Percentiles rank a stretch among this genome's conserved stretches.
These are phyloP conservation scores for Nemurella pictetii DNA, from an alignment of 2,888 invertebrate genomes.

Conservation along the genomic window DNA sequence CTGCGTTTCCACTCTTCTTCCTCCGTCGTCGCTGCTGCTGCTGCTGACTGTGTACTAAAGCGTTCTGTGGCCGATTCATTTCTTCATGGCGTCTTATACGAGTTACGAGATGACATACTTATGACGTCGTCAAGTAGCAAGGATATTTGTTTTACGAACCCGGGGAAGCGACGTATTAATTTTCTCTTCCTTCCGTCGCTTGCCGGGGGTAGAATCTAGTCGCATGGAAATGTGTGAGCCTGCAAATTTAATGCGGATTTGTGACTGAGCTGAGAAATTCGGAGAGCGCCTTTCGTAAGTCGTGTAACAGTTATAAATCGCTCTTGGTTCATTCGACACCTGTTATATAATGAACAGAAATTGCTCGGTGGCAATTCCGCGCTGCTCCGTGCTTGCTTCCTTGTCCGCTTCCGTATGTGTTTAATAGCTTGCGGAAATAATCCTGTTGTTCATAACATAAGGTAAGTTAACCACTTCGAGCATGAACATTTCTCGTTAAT, in stretches of 20 bases:
- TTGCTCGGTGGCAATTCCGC: neutral
- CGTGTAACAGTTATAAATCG: neutral
- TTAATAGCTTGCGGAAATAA: too few species aligned
- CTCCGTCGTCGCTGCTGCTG: neutral
- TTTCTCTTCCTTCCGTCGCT: too few species aligned
- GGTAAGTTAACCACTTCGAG: too few species aligned
- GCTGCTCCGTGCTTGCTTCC: too few species aligned
- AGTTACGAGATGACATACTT: neutral
- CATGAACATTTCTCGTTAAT: too few species aligned
- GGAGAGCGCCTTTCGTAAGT: neutral
- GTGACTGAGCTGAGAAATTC: neutral
- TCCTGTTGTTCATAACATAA: too few species aligned
- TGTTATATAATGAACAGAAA: neutral
- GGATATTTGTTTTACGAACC: neutral
- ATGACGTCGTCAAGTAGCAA: neutral
- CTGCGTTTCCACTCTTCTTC: neutral
- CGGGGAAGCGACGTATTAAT: neutral
- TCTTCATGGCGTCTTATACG: neutral
- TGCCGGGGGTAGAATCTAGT: too few species aligned
- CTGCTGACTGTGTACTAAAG: too few species aligned
- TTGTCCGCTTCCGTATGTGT: too few species aligned
- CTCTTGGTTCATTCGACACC: neutral
- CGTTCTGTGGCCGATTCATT: neutral
- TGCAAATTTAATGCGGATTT: neutral
- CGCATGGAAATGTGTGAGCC: neutral